Base-by-base conservation (phyloP, 2,888 invertebrate genomes). In the Eristalinus aeneus region DNA sequence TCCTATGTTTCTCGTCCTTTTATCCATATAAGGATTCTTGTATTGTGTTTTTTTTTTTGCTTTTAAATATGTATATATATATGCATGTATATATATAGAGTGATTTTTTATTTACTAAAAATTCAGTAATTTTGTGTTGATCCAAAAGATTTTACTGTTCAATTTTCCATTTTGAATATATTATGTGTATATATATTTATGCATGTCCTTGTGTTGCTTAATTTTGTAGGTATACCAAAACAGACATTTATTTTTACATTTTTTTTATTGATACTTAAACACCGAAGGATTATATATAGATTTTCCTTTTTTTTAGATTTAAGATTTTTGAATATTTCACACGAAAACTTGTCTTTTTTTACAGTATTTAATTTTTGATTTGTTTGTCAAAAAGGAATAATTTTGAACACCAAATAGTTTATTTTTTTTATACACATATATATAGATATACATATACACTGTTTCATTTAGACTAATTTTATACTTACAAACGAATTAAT, bases 201-300 rank as follows among this genome's bases (percentile, higher is more conserved):
- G 58, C 60, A 68, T 72, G 64, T 71, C 39, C 32, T 78, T 74
- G 81, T 88, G 88, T 88, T 81, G 58, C 78, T 60, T 71, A 79
- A 84, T 85, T 84, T 87, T 88, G 71, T 71, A 85, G 76, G 84
- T 85, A 87, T 89, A 87, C 87, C 82, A 76, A 88, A n/a, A 87
- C 78, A 86, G 76, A 87, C 80, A 88, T 82, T 84, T 87, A 85
- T 60, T 77, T 87, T 82, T 77, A 79, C 76, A 64, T 46, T 60
- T 34, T 67, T 56, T 69, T n/a, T n/a, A n/a, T n/a, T 80, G 10
- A 20, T 34, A 56, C 58, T 75, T 80, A 82, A 88, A 88, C 88
- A 88, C 84, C 87, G 77, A 87, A 76, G 36, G 77, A 82, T 77
- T 81, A 82, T 84, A 78, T 86, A 67, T 27, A 56, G 22, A 56